phyloP scores from a whole-genome alignment of 2,888 invertebrate genomes.

The Abrostola triplasia region DNA sequence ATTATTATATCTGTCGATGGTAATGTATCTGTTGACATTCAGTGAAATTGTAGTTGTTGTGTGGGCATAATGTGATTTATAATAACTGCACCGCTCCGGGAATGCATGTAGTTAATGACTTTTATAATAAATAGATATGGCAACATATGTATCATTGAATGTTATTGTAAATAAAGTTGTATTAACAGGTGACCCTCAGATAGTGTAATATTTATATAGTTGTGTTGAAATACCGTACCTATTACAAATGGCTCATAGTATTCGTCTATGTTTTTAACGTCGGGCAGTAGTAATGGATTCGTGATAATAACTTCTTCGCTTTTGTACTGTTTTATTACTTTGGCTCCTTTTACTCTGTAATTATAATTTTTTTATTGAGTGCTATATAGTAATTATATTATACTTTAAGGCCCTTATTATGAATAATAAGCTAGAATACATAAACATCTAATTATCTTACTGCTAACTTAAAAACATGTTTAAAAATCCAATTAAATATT shows the following conservation, averaged over 20 bases:
- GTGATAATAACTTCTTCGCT: conserved; percentile 90
- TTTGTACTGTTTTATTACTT: conserved; percentile 90
- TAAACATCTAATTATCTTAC: not conserved
- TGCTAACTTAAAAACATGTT: not conserved
- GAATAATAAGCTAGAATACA: not conserved
- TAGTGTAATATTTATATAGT: not conserved
- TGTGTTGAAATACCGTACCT: conserved; percentile 82
- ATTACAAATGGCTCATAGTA: conserved; percentile 95
- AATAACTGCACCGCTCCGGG: no score
- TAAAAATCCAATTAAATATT: no score
- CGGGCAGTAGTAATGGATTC: conserved; percentile 93
- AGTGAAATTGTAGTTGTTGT: no score
- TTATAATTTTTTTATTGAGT: not conserved
- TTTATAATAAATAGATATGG: no score
- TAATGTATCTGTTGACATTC: no score
- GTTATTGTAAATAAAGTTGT: no score
- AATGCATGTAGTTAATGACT: no score
- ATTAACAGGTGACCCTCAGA: not conserved
- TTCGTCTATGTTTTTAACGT: conserved; percentile 90
- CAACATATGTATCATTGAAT: no score
- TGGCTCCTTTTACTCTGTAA: conserved; percentile 92
- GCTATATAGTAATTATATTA: no score
- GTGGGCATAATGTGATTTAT: no score
- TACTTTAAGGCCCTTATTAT: not conserved
- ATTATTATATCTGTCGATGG: no score